Base-by-base conservation (phyloP, 2,888 invertebrate species). In the Drosophila hamatofila region DNA sequence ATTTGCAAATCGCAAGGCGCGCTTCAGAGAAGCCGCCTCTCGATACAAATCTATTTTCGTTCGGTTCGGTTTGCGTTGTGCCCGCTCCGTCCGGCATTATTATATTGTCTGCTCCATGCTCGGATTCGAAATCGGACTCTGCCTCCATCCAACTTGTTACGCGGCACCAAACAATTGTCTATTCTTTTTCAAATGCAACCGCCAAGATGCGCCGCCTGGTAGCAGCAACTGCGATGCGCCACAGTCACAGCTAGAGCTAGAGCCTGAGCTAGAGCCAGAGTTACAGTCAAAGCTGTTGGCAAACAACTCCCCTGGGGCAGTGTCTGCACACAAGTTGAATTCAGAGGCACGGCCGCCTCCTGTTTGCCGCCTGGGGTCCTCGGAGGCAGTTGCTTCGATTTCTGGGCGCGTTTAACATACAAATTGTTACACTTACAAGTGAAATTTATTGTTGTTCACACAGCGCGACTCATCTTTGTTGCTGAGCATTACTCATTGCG, bases 391-490 rank as follows among this genome's bases (percentile, higher is more conserved):
- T 59, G 65, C 25, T 51, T 56, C 63, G 62, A 42, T 69, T 78
- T 80, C 78, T 78, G 81, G 83, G 81, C 90, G 83, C 86, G 76
- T 80, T 87, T 86, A 88, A 86, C 86, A 86, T 91, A 92, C 91
- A 92, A 92, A 92, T 92, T 91, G 92, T 91, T 91, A 91, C 90
- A 91, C 89, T 91, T 92, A 90, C 89, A 89, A 89, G 81, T 72
- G 74, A 85, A 90, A 91, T 91, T 91, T 91, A 91, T 91, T 90
- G 80, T 88, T 82, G 75, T 65, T 73, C 81, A 75, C 85, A 81
- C 79, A 70, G 65, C 57, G 66, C 57, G 76, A 70, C 65, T 68
- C 67, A 78, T 69, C 70, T 67, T 60, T 61, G 64, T 64, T 55
- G 41, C 51, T 44, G 37, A 18, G 60, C 84, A 78, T 75, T 70